phyloP scores from a whole-genome alignment of 35 echinoderm and acorn worm species.

The Chiridota heheva region DNA sequence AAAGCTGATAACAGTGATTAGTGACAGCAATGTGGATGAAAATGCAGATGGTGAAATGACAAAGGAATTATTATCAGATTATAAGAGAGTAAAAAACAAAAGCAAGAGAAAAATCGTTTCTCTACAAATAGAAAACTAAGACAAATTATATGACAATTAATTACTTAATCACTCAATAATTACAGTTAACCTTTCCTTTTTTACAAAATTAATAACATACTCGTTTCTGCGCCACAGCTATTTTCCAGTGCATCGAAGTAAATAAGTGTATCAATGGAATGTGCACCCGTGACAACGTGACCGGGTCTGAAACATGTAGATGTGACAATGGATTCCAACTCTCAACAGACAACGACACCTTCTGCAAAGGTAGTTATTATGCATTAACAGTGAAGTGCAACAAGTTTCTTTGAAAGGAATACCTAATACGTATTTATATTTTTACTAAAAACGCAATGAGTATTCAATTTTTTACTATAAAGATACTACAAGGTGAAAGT shows the following conservation, averaged over 20 bases:
- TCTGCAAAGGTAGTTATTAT: slow-evolving; percentile 50
- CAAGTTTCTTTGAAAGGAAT: not conserved
- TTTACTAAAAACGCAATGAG: too few species aligned
- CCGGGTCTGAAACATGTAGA: slow-evolving; percentile 41
- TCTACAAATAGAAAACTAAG: too few species aligned
- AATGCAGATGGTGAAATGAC: too few species aligned
- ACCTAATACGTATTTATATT: not conserved
- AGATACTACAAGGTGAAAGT: too few species aligned
- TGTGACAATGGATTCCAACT: slow-evolving; percentile 64
- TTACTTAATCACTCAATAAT: not conserved
- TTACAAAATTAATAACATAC: slow-evolving; percentile 24
- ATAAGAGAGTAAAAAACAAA: too few species aligned
- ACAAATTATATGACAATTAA: not conserved
- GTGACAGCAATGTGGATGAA: too few species aligned
- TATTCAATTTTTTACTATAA: too few species aligned
- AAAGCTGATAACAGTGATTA: too few species aligned
- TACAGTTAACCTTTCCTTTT: not conserved
- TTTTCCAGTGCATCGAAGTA: slow-evolving; percentile 13
- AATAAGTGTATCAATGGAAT: slow-evolving; percentile 58
- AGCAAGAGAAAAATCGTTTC: too few species aligned
- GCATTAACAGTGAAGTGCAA: not conserved
- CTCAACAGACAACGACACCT: slow-evolving; percentile 15
- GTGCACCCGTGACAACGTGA: slow-evolving; percentile 20
- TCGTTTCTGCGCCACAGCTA: not conserved
- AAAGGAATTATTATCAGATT: too few species aligned